These are phyloP conservation scores for Eugnorisma glareosa DNA, from an alignment of 2,888 invertebrate genomes.

Conservation along the genomic window DNA sequence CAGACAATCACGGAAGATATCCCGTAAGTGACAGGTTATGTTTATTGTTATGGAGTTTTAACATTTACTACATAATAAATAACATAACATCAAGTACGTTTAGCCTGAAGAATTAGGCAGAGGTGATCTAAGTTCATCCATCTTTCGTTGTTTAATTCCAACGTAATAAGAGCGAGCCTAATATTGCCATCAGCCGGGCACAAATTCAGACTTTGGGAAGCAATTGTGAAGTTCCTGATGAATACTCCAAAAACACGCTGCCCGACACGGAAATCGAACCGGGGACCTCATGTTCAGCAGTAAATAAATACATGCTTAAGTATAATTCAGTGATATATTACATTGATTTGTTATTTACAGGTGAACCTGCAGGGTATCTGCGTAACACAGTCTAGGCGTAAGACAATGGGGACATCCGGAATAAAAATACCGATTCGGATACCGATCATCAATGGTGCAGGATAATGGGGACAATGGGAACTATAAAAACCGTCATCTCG, in stretches of 20 bases:
- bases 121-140: not conserved
- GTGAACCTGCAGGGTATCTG: not conserved
- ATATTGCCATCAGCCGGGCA: not conserved
- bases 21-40: too few species aligned
- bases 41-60: constrained; percentile 3
- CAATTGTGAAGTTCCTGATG: not conserved
- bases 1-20: too few species aligned
- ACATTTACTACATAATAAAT: not conserved
- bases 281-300: not conserved
- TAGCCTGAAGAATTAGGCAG: not conserved
- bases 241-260: not conserved
- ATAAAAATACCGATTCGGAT: too few species aligned
- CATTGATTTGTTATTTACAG: not conserved
- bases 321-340: not conserved
- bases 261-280: not conserved
- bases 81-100: not conserved
- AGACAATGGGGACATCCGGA: not conserved
- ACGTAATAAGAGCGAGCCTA: not conserved
- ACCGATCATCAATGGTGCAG: too few species aligned
- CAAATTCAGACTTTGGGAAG: not conserved
- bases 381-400: too few species aligned
- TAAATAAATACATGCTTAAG: not conserved
- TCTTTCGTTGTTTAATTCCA: not conserved
- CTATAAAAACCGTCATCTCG: too few species aligned
- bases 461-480: too few species aligned